Evolutionary conservation across 2,113 vertebrate genomes (phyloP), one percentile per base, ranked within the genome.

Genomic region (Bostrychus sinensis): DNA sequence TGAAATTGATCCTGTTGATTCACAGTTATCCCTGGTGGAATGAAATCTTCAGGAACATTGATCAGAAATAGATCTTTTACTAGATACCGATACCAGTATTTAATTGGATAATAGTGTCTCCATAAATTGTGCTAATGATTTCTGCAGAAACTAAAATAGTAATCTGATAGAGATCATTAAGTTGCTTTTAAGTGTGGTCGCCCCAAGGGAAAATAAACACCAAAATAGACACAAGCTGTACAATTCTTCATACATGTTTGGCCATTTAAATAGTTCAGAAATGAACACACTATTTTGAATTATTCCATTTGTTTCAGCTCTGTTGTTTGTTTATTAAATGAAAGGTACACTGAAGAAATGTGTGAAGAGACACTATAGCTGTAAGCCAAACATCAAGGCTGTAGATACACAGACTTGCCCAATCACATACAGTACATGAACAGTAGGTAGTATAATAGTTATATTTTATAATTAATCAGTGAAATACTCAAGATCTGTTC

Each of bases 41-140:
- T 42, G 82, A 62, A 81, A 86, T 86, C 75, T 80, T 69, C 28
- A 28, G 57, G 28, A 45, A 19, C 67, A 86, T 89, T 84, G 87
- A 92, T 84, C 17, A 23, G 42, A 71, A 45, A 70, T 58, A 26
- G 69, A 53, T 77, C 50, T 62, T 82, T 65, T 42, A 75, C 67
- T 64, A 76, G 67, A 77, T 75, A 77, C 72, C 22, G 17, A 70
- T 69, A 51, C 26, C 25, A 53, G 55, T 28, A 34, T 79, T 76
- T 56, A 70, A 84, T 82, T 82, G 64, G 77, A 63, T 64, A 83
- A 75, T 50, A 51, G 59, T 80, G 75, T 81, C 69, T 70, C 85
- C 86, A 83, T 90, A 85, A 87, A 82, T 89, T 20, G 28, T 53
- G 39, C 8, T 87, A 89, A 89, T 82, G 88, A 88, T 86, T 87